A percentile compares a stretch with the other conserved stretches of the same genome.
Conservation (phyloP, 2,113 vertebrate species). For the Varanus komodoensis region DNA sequence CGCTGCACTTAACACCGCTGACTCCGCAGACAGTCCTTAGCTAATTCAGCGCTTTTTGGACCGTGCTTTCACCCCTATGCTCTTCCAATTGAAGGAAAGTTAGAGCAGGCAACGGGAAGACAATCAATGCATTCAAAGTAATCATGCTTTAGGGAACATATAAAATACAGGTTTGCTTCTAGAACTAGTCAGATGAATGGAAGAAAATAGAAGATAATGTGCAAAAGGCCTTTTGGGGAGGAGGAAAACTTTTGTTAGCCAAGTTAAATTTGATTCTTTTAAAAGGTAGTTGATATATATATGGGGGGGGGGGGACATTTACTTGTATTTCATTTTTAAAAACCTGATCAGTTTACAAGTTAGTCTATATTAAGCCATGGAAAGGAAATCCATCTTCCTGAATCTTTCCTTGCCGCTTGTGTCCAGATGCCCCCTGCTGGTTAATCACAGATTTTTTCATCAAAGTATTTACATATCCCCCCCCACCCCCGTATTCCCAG, state of each 20-base stretch:
- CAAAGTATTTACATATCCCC: background rate
- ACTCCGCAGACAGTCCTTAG: background rate
- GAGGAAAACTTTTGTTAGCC: background rate
- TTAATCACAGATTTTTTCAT: fast-evolving
- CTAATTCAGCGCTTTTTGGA: background rate
- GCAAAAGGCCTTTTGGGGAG: background rate
- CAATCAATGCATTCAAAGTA: background rate
- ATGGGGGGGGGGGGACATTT: background rate
- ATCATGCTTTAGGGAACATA: background rate
- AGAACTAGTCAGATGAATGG: background rate
- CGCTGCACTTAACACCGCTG: background rate
- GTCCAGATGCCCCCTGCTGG: constrained; percentile 32
- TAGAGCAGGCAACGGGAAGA: background rate
- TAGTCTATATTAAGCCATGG: background rate
- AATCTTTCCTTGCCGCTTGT: background rate
- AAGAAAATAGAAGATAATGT: constrained; percentile 15
- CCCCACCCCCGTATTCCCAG: background rate
- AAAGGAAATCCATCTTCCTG: background rate
- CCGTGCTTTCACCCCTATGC: background rate
- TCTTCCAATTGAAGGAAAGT: background rate
- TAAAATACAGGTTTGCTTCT: background rate
- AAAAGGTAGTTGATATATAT: background rate
- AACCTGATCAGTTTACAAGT: background rate
- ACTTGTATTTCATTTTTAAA: background rate
- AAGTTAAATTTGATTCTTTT: background rate